Conservation (phyloP, 2,113 vertebrate species). For the Pollimyrus isidori region DNA sequence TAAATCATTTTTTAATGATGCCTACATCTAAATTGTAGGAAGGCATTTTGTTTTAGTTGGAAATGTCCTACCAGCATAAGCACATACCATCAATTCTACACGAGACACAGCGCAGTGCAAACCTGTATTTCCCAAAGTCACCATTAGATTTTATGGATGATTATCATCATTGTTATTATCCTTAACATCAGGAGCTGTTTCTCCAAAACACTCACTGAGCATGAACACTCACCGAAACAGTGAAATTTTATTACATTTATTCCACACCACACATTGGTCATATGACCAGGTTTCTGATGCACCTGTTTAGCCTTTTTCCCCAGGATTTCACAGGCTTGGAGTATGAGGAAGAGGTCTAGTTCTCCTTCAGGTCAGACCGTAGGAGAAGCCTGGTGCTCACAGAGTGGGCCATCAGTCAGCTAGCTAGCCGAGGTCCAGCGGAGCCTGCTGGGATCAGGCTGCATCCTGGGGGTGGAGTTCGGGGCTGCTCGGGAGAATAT, state of each 20-base stretch:
- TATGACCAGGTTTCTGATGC: background rate
- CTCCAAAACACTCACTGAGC: background rate
- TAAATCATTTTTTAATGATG: slow-evolving; percentile 14
- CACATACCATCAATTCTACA: background rate
- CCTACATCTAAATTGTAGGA: background rate
- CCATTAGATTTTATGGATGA: background rate
- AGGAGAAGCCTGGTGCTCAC: background rate
- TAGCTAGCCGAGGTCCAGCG: background rate
- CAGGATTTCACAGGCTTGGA: background rate
- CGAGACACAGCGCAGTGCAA: background rate
- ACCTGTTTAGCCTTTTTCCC: background rate
- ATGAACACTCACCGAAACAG: background rate
- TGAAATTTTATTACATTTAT: background rate
- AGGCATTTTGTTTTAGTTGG: background rate
- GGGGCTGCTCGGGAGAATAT: background rate
- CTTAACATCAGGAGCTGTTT: background rate
- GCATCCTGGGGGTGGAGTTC: background rate
- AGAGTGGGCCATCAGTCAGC: background rate
- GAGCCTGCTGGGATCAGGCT: background rate
- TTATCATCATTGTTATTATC: slow-evolving; percentile 11
- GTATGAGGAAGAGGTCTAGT: background rate
- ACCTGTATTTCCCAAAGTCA: background rate
- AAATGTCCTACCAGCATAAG: background rate
- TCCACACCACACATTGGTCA: background rate
- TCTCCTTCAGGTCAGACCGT: background rate